Conservation (phyloP, 2,113 vertebrate species). For the Sciurus niger region DNA sequence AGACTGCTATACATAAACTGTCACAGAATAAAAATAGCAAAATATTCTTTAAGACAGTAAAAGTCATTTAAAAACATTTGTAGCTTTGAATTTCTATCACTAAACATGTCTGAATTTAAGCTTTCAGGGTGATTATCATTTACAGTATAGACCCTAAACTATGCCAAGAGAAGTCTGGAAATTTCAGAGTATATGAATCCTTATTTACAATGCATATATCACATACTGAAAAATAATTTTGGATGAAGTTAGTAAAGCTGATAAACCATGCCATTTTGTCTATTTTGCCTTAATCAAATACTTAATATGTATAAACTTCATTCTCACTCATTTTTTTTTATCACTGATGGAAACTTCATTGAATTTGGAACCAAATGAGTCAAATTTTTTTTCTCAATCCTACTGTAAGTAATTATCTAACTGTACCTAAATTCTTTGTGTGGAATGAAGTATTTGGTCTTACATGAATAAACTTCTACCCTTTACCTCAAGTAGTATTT, state of each 20-base stretch:
- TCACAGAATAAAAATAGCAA: not conserved
- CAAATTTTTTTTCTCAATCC: not conserved
- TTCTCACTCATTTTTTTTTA: slow-evolving; percentile 23
- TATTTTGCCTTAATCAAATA: not conserved
- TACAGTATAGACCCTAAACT: not conserved
- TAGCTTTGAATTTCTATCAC: not conserved
- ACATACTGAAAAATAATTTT: slow-evolving; percentile 3
- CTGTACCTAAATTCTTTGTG: not conserved
- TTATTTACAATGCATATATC: not conserved
- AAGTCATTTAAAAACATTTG: slow-evolving; percentile 17
- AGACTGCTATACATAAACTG: not conserved
- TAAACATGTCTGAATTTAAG: not conserved
- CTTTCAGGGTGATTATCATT: slow-evolving; percentile 12
- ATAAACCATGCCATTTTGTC: not conserved
- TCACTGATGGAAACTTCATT: not conserved
- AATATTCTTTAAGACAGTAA: not conserved
- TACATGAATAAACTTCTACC: not conserved
- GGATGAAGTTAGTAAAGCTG: not conserved
- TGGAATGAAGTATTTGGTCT: not conserved
- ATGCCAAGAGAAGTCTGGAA: not conserved
- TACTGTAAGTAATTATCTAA: not conserved
- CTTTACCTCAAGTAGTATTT: not conserved
- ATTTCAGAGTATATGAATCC: not conserved
- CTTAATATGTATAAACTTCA: not conserved
- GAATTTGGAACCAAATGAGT: not conserved